Base-by-base conservation (phyloP, 2,113 vertebrate species). In the Panthera uncia region DNA sequence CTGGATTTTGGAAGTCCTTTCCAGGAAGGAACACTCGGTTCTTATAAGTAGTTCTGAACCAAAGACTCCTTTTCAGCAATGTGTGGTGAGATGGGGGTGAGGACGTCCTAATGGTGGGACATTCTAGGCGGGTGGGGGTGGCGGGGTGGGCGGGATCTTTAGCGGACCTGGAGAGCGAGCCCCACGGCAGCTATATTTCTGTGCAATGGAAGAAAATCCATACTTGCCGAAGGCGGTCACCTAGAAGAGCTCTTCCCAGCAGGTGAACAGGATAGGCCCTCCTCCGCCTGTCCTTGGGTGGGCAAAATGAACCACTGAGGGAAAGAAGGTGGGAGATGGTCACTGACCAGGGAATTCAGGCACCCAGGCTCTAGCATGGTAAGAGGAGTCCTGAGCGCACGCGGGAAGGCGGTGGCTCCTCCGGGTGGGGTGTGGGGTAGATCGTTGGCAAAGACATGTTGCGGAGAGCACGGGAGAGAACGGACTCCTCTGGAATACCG, bases 111-210 rank as follows among this genome's bases (percentile, higher is more conserved):
- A 21, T 25, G 15, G 45, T 23, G 4, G 0, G 7, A 7, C 21
- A n/a, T 11, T 48, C 11, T 14, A 9, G 55, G 63, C 1, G 27
- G 14, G 25, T 11, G 0, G 6, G 31, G 3, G 4, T 2, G 15
- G 65, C 19, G 23, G 52, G 4, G 12, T 66, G 52, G 41, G 31
- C 16, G 2, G 66, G n/a, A 12, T 33, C 21, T 16, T 71, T 36
- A 19, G 5, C n/a, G 29, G 31, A 19, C 10, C 3, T 31, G 16
- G 38, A 89, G 7, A 78, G 57, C 12, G 66, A 74, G 5, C 4
- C 15, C 5, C 29, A 7, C 19, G 11, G 23, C 7, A 80, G 5
- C 36, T 66, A 0, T 9, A 74, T 73, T 63, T 79, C 29, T 66
- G 33, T 81, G 45, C 18, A 31, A 5, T 74, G 78, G 5, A 57